These are phyloP conservation scores for Periplaneta americana DNA, from an alignment of 1,140 invertebrate genomes.

Conservation along the genomic window DNA sequence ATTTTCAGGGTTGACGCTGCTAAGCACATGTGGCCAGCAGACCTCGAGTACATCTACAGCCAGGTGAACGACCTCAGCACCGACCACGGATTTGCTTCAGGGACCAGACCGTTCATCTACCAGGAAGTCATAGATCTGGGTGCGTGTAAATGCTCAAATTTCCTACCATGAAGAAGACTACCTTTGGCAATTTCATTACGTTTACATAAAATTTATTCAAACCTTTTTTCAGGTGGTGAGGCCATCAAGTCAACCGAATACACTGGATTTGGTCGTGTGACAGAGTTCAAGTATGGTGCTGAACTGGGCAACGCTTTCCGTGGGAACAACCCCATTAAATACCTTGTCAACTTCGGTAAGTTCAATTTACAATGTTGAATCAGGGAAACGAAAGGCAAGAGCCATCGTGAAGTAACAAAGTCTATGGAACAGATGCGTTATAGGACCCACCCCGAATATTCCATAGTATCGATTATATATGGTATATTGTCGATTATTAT, in stretches of 20 bases:
- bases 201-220: no score
- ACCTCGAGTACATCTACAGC: slow-evolving; percentile 55
- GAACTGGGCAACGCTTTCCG: slow-evolving; percentile 33
- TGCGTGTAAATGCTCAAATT: slow-evolving; percentile 67
- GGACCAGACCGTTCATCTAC: slow-evolving; percentile 58
- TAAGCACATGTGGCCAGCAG: no score
- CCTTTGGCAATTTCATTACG: no score
- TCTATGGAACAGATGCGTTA: no score
- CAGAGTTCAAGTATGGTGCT: slow-evolving; percentile 52
- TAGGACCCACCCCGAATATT: no score
- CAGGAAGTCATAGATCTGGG: no score
- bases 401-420: no score
- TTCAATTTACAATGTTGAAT: no score
- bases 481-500: no score
- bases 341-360: slow-evolving; percentile 28
- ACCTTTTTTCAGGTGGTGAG: slow-evolving; percentile 33
- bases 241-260: slow-evolving; percentile 42
- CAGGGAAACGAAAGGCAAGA: no score
- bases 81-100: slow-evolving; percentile 18
- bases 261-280: slow-evolving; percentile 41
- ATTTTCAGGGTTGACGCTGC: slow-evolving; percentile 83
- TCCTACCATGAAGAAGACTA: no score
- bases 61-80: slow-evolving; percentile 51
- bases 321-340: slow-evolving; percentile 27
- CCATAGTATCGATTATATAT: no score